Evolutionary conservation across 2,888 invertebrate species (phyloP).

Genomic region (Scaptomyza parva): DNA sequence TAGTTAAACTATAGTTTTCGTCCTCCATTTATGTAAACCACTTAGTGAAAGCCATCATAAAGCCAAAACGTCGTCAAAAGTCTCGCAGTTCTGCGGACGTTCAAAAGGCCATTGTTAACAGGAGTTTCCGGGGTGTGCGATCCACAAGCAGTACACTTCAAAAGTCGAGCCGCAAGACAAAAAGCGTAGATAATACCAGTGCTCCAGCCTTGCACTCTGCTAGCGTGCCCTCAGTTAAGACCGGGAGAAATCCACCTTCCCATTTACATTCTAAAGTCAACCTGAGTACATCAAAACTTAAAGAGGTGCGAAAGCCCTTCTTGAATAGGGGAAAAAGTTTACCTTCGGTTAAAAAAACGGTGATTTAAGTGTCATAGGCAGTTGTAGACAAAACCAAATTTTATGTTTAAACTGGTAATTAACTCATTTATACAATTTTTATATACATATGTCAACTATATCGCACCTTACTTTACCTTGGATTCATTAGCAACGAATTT

Average conservation of each 20-base stretch:
- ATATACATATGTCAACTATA: not conserved
- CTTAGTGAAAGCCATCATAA: not conserved
- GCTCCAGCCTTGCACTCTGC: not conserved
- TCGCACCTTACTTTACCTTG: not conserved
- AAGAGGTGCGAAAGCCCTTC: not conserved
- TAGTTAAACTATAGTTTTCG: not conserved
- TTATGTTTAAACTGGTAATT: not conserved
- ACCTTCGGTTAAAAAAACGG: not conserved
- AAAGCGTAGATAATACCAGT: not conserved
- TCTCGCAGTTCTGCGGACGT: not conserved
- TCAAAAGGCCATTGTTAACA: not conserved
- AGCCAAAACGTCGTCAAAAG: not conserved
- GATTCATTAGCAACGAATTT: not conserved
- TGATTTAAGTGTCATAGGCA: not conserved
- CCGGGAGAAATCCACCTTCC: not conserved
- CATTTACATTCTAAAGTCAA: not conserved
- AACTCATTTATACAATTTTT: not conserved
- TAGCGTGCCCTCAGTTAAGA: not conserved
- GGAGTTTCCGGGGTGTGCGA: conserved; percentile 19
- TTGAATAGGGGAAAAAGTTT: not conserved
- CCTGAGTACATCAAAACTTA: not conserved
- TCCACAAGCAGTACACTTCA: not conserved
- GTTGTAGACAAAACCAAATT: not conserved
- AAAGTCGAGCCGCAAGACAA: not conserved
- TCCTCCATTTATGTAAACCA: conserved; percentile 28